Conservation (phyloP, 2,113 vertebrate species). For the Pongo pygmaeus region DNA sequence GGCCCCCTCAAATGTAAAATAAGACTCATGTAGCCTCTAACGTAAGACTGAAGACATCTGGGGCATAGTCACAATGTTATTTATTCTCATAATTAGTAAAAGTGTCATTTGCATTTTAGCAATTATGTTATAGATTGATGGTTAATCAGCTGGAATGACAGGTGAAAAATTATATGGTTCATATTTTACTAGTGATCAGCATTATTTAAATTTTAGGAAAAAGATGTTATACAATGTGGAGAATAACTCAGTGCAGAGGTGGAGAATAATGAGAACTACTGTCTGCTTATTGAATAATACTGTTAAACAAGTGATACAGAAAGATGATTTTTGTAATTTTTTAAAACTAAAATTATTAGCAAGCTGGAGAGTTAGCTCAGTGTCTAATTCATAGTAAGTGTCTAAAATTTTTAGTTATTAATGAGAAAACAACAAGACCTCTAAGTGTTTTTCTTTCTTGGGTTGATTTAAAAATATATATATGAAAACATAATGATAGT, state of each 20-base stretch:
- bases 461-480: not conserved
- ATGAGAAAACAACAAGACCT: not conserved
- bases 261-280: not conserved
- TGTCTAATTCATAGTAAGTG: not conserved
- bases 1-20: not conserved
- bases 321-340: not conserved
- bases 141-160: not conserved
- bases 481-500: not conserved
- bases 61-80: not conserved
- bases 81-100: not conserved
- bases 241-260: not conserved
- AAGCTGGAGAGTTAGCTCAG: not conserved
- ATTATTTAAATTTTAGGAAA: not conserved
- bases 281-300: not conserved
- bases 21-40: not conserved
- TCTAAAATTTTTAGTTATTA: not conserved
- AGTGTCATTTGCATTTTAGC: not conserved
- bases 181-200: not conserved
- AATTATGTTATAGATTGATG: not conserved
- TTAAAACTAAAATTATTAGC: conserved; percentile 7
- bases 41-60: not conserved
- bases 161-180: not conserved
- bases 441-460: not conserved
- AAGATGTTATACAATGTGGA: not conserved
- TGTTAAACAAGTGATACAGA: not conserved